These are phyloP conservation scores for Semnornis frantzii DNA, from an alignment of 2,113 vertebrate genomes.

Conservation along the genomic window DNA sequence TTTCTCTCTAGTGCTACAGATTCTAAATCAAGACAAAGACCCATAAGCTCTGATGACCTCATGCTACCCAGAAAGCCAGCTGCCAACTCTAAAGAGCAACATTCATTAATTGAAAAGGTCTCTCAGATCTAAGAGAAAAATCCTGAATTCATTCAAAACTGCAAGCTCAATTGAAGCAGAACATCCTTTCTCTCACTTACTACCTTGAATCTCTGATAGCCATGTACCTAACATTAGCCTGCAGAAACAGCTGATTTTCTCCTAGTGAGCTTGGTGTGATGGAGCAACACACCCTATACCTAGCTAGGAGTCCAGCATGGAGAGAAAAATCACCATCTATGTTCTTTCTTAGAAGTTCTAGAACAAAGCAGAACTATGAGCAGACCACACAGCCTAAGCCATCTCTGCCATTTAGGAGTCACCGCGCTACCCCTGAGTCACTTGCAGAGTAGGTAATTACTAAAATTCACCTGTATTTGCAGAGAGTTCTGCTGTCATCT, in stretches of 20 bases:
- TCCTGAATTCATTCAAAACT: neutral
- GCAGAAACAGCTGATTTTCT: neutral
- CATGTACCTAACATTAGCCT: fast-evolving
- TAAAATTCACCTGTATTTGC: neutral
- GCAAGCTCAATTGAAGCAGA: neutral
- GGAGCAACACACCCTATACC: neutral
- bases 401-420: neutral
- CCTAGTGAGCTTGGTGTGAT: neutral
- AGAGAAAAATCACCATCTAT: neutral
- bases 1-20: neutral
- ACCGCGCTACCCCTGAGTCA: neutral
- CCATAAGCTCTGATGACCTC: neutral
- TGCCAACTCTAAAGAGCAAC: neutral
- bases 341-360: neutral
- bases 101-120: neutral
- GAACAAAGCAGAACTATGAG: neutral
- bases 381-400: neutral
- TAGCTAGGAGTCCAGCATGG: neutral
- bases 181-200: neutral
- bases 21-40: neutral
- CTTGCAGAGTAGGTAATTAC: neutral
- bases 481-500: neutral
- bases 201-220: neutral
- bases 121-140: neutral
- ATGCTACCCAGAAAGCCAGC: neutral